Evolutionary conservation across 2,797 vertebrate species (phyloP), one percentile per base, ranked within the genome.

Genomic region (Margarornis squamiger): DNA sequence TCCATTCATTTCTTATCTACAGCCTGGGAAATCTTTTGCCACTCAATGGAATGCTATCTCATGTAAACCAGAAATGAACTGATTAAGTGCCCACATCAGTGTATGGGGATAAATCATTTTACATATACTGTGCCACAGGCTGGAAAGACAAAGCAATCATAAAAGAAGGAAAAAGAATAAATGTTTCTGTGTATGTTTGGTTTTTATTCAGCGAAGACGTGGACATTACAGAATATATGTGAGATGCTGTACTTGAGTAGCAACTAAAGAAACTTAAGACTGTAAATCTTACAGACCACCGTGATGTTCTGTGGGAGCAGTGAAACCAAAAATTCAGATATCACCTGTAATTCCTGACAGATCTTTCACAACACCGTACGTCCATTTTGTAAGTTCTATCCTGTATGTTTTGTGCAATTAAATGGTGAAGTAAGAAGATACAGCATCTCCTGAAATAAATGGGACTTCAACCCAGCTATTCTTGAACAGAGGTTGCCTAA

Each of bases 11-110:
- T 86, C 68, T 88, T 93, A 92, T 70, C 58, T 92, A 58, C 10
- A 80, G 30, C 32, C 58, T 70, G 43, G 38, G 49, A 90, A 91
- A 75, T 59, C 34, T 61, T 73, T 75, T 88, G 87, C 51, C 58
- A 54, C 32, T 74, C 78, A 89, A 57, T n/a, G n/a, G 74, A 89
- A 87, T 48, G 23, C 57, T 88, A 80, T 58, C 67, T 71, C 54
- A 58, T 45, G 68, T 86, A 88, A 94, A 89, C 32, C 43, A 88
- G 62, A 92, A 92, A 91, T 30, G 1, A 93, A 90, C 51, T 74
- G 80, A 85, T 39, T 61, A 91, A 92, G 67, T 65, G 65, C 51
- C 51, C 26, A 6, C 46, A 86, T 49, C 46, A 68, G 23, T 68
- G 48, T 86, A 32, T 1, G 6, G 32, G 54, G n/a, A 90, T 72